Evolutionary conservation across 2,113 vertebrate species (phyloP).

Genomic region (Gulo gulo): DNA sequence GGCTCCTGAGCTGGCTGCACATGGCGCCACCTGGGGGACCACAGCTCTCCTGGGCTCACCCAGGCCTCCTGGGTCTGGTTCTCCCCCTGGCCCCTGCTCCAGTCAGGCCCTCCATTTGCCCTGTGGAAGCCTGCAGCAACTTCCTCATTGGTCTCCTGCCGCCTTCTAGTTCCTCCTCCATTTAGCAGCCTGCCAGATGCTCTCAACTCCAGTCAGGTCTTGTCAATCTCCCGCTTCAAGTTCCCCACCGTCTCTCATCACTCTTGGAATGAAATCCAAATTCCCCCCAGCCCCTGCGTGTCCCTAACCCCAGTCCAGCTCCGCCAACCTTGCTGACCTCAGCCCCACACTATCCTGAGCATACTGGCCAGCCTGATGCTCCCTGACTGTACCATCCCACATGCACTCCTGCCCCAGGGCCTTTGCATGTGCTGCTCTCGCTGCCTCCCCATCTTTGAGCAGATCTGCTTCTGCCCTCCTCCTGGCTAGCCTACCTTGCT

Average conservation of each 20-base stretch:
- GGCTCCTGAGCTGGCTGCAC: not conserved
- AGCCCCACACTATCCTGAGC: not conserved
- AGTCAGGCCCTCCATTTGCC: not conserved
- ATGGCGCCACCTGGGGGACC: not conserved
- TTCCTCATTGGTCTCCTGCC: not conserved
- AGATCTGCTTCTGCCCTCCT: not conserved
- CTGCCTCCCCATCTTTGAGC: not conserved
- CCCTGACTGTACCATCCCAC: fast-evolving
- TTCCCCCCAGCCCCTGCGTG: not conserved
- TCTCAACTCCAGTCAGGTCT: not conserved
- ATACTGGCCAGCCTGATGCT: not conserved
- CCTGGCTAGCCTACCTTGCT: not conserved
- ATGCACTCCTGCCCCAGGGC: not conserved
- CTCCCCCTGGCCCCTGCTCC: not conserved
- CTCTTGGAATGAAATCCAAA: not conserved
- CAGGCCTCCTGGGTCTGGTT: not conserved
- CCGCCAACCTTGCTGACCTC: not conserved
- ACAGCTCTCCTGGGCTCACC: not conserved
- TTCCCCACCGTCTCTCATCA: not conserved
- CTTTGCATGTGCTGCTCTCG: fast-evolving
- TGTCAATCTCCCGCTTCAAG: not conserved
- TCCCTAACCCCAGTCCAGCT: not conserved
- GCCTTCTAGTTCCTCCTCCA: not conserved
- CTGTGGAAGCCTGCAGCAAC: not conserved
- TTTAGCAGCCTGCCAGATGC: not conserved